These are phyloP conservation scores for Drosophila kuntzei DNA, from an alignment of 2,888 invertebrate species.

Conservation along the genomic window DNA sequence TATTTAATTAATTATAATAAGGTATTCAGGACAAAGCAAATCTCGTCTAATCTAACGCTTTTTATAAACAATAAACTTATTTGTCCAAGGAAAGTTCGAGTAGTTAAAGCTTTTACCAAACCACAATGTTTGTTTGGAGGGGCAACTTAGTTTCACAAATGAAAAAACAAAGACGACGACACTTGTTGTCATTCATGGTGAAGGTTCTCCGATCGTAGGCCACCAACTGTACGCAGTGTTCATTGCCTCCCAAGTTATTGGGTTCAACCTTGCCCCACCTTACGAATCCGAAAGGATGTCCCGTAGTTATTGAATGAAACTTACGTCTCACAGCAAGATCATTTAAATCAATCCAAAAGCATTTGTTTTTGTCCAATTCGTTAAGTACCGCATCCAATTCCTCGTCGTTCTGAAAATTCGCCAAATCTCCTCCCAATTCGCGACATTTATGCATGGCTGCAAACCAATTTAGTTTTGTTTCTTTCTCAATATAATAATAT, in stretches of 20 bases:
- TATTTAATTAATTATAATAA: too few species aligned
- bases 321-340: background rate
- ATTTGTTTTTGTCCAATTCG: accelerated
- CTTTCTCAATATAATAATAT: conserved; percentile 26
- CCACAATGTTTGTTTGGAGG: conserved; percentile 16
- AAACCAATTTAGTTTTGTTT: conserved; percentile 8
- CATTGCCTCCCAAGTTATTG: conserved; percentile 14
- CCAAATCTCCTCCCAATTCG: conserved; percentile 18
- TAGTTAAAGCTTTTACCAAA: conserved; percentile 1
- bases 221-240: conserved; percentile 24
- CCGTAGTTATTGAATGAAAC: conserved; percentile 25
- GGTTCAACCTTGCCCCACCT: conserved; percentile 22
- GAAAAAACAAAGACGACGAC: background rate
- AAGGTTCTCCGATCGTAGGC: background rate
- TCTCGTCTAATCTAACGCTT: too few species aligned
- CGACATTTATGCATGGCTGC: conserved; percentile 32
- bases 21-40: too few species aligned
- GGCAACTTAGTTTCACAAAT: conserved; percentile 34
- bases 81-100: too few species aligned
- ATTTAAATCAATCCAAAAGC: conserved; percentile 29
- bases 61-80: too few species aligned
- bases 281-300: background rate
- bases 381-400: background rate
- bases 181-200: conserved; percentile 29
- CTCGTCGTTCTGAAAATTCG: background rate